Evolutionary conservation across 2,888 invertebrate genomes (phyloP).

Genomic region (Penaeus monodon): DNA sequence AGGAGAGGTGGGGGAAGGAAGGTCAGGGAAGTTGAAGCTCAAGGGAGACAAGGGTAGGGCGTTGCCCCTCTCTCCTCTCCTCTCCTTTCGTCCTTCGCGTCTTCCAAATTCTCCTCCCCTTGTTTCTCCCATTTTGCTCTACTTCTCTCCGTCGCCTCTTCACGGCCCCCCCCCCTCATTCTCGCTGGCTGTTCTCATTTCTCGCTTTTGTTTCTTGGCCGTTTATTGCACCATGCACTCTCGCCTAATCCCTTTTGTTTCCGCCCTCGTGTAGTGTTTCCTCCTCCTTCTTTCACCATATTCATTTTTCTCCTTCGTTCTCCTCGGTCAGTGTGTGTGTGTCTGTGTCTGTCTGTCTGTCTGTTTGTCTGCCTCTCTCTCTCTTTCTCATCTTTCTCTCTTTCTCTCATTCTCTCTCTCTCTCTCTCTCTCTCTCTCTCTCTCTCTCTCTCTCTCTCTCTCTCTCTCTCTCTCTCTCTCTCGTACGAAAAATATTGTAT

Average conservation of each 20-base stretch:
- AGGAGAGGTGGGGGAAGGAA: neutral
- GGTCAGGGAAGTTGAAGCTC: neutral
- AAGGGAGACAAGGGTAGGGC: neutral
- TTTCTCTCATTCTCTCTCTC: neutral
- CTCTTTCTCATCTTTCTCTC: neutral
- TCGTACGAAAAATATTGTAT: no score
- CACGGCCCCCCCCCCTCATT: neutral
- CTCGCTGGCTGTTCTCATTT: neutral
- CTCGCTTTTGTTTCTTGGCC: neutral
- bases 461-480: neutral
- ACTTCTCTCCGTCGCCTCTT: neutral
- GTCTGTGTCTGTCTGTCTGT: no score
- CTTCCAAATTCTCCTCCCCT: no score
- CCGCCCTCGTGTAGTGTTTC: neutral
- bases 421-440: neutral
- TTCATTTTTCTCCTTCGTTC: neutral
- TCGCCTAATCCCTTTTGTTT: constrained; percentile 7
- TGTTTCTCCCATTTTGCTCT: no score
- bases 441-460: neutral
- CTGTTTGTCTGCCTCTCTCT: no score
- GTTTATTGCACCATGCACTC: neutral
- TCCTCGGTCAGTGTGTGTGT: neutral
- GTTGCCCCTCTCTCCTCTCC: neutral
- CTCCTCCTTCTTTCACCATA: neutral
- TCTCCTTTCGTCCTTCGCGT: no score